A percentile compares a stretch with the other conserved stretches of the same genome.
Evolutionary conservation across 2,113 vertebrate genomes (phyloP).

Genomic region (Gymnarchus niloticus): DNA sequence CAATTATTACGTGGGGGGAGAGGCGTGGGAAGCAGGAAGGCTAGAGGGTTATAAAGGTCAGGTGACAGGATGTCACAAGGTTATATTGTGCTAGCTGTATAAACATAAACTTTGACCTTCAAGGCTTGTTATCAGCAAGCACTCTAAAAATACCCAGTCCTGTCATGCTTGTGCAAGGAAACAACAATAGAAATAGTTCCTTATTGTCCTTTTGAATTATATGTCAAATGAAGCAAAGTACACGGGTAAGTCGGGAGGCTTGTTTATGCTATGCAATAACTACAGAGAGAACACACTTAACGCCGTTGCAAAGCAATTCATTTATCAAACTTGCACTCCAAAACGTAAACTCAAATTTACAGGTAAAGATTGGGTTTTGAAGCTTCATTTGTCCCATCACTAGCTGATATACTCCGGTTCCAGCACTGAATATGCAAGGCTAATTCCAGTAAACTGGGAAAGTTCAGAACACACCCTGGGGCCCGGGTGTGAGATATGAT

Average conservation of each 20-base stretch:
- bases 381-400: no score
- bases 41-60: neutral
- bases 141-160: neutral
- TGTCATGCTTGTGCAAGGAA: neutral
- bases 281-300: neutral
- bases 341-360: neutral
- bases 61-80: neutral
- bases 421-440: neutral
- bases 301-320: no score
- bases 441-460: neutral
- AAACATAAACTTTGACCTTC: constrained; percentile 3
- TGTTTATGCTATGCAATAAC: neutral
- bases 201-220: neutral
- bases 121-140: neutral
- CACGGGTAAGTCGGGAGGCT: neutral
- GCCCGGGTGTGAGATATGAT: neutral
- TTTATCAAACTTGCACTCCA: neutral
- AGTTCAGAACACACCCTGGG: neutral
- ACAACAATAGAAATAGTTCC: neutral
- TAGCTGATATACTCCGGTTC: no score
- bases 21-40: neutral
- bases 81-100: constrained; percentile 18
- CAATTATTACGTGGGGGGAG: neutral
- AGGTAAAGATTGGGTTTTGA: no score
- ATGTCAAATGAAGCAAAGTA: neutral